Evolutionary conservation across 92 coral and sea anemone species (phyloP).

Genomic region (Phenganax marumi): DNA sequence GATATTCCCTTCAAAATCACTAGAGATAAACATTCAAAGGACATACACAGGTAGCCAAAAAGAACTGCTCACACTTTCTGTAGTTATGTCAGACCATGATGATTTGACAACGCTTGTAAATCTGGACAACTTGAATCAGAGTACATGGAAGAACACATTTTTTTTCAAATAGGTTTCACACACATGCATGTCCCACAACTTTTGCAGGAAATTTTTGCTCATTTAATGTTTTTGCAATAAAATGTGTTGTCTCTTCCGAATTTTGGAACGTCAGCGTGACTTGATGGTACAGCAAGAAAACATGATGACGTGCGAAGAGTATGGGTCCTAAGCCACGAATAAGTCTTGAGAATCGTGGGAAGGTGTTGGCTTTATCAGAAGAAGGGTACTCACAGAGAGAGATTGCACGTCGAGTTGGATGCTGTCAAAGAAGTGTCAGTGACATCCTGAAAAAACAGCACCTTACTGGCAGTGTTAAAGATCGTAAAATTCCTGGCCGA

Average conservation of each 20-base stretch:
- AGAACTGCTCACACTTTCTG: neutral
- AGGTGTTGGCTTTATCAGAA: neutral
- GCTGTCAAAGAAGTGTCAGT: neutral
- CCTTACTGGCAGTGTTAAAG: neutral
- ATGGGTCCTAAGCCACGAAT: constrained; percentile 11
- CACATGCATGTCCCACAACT: neutral
- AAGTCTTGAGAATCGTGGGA: constrained; percentile 4
- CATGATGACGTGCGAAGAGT: neutral
- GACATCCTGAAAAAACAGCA: neutral
- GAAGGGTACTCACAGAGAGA: neutral
- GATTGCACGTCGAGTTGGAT: neutral
- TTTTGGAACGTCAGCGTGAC: neutral
- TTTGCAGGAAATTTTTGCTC: neutral
- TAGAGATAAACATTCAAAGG: too few species aligned
- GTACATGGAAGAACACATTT: neutral
- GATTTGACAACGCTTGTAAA: neutral
- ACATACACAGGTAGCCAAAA: constrained; percentile 9
- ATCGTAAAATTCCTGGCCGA: neutral
- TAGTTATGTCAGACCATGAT: neutral
- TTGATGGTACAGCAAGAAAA: neutral
- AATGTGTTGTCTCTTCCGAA: neutral
- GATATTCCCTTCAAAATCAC: too few species aligned
- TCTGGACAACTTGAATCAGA: neutral
- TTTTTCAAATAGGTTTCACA: neutral
- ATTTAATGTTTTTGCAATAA: neutral